These are phyloP conservation scores for Drosophila macrospina DNA, from an alignment of 2,888 invertebrate species.

Conservation along the genomic window DNA sequence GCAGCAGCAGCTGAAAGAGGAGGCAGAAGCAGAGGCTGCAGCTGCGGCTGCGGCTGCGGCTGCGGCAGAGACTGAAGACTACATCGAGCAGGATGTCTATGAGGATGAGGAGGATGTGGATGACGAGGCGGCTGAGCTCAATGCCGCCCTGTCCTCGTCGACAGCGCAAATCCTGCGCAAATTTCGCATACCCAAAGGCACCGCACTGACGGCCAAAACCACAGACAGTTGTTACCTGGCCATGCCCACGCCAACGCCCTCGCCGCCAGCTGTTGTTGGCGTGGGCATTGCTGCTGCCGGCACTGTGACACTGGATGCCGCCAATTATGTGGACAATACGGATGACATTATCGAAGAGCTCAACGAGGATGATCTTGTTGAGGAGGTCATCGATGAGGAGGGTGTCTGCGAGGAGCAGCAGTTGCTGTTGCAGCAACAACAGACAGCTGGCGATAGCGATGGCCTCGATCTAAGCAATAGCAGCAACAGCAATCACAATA, in stretches of 20 bases:
- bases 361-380: slow-evolving; percentile 76
- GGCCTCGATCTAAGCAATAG: slow-evolving; percentile 49
- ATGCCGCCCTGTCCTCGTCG: slow-evolving; percentile 60
- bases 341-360: slow-evolving; percentile 73
- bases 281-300: slow-evolving; percentile 25
- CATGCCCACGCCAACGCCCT: slow-evolving; percentile 74
- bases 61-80: slow-evolving; percentile 46
- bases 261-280: slow-evolving; percentile 50
- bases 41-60: slow-evolving; percentile 31
- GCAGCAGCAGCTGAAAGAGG: slow-evolving; percentile 40
- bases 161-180: slow-evolving; percentile 83
- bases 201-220: slow-evolving; percentile 79
- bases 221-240: slow-evolving; percentile 61
- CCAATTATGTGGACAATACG: slow-evolving; percentile 53
- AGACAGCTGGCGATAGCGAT: slow-evolving; percentile 35
- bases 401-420: slow-evolving; percentile 50
- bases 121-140: slow-evolving; percentile 32
- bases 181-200: slow-evolving; percentile 84
- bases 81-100: slow-evolving; percentile 61
- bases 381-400: slow-evolving; percentile 77
- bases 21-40: slow-evolving; percentile 37
- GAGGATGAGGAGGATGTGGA: slow-evolving; percentile 63
- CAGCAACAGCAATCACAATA: slow-evolving; percentile 37
- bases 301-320: slow-evolving; percentile 39
- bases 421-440: slow-evolving; percentile 32